These are phyloP conservation scores for Galerucella calmariensis DNA, from an alignment of 2,888 invertebrate species.

Conservation along the genomic window DNA sequence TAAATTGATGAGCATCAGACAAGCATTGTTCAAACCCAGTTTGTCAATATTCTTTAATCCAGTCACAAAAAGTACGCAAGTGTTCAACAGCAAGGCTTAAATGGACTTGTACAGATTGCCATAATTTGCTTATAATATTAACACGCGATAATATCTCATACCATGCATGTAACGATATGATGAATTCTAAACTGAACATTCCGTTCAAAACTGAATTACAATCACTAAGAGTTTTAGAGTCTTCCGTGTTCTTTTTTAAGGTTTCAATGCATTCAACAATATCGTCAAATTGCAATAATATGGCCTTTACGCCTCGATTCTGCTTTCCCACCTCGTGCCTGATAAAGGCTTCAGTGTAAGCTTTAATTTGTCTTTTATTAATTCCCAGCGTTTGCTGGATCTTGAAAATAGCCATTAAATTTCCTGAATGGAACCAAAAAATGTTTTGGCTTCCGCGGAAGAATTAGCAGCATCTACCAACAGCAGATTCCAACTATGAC, in stretches of 20 bases:
- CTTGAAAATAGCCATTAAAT: constrained; percentile 51
- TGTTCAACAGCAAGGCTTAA: constrained; percentile 39
- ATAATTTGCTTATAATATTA: constrained; percentile 38
- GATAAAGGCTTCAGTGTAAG: constrained; percentile 38
- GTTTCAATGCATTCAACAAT: constrained; percentile 31
- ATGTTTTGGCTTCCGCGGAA: constrained; percentile 23
- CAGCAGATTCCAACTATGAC: constrained; percentile 34
- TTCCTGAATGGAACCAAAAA: constrained; percentile 39
- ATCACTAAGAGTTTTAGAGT: constrained; percentile 23
- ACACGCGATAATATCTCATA: constrained; percentile 36
- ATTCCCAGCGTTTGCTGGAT: constrained; percentile 47
- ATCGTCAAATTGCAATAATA: constrained; percentile 38
- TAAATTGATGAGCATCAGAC: constrained; percentile 27
- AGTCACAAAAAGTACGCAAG: constrained; percentile 39
- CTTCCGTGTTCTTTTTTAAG: constrained; percentile 31
- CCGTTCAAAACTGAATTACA: background rate
- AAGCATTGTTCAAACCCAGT: no score
- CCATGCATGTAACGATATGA: constrained; percentile 32
- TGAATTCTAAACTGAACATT: constrained; percentile 24
- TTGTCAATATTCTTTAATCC: constrained; percentile 36
- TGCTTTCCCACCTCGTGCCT: constrained; percentile 35
- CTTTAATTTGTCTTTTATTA: constrained; percentile 38
- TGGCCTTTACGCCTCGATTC: constrained; percentile 30
- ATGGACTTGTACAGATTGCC: constrained; percentile 38
- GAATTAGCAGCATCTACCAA: constrained; percentile 34